Evolutionary conservation across 2,888 invertebrate species (phyloP).

Genomic region (Sylvicola cinctus): DNA sequence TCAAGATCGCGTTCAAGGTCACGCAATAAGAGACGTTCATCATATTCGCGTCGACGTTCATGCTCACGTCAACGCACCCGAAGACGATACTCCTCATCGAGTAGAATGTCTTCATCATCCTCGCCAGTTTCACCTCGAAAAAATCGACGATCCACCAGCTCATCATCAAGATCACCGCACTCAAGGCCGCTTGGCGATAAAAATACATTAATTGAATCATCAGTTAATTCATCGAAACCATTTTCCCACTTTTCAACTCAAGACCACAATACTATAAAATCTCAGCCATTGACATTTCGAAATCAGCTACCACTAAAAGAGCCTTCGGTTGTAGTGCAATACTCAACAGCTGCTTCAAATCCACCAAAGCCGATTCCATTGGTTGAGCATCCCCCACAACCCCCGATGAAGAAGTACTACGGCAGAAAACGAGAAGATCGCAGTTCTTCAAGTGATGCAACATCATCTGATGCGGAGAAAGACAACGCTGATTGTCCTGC

Average conservation of each 20-base stretch:
- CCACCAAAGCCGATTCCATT: background rate
- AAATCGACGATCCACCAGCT: background rate
- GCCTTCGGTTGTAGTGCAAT: background rate
- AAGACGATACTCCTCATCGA: constrained; percentile 1
- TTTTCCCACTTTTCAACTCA: background rate
- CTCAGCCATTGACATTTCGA: background rate
- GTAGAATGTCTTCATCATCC: background rate
- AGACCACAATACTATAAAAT: constrained; percentile 1
- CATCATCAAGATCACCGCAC: constrained; percentile 9
- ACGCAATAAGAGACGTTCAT: constrained; percentile 1
- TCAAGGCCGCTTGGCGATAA: constrained; percentile 15
- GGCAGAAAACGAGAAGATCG: constrained; percentile 33
- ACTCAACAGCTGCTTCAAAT: background rate
- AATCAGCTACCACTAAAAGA: constrained; percentile 1
- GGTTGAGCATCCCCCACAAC: constrained; percentile 10
- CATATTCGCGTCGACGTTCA: background rate
- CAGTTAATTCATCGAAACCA: constrained; percentile 5
- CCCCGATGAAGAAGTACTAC: constrained; percentile 32
- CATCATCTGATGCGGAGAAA: constrained; percentile 16
- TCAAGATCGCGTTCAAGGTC: constrained; percentile 11
- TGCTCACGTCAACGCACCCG: background rate
- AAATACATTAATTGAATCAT: constrained; percentile 21
- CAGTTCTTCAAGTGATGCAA: constrained; percentile 26
- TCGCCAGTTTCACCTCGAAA: background rate
- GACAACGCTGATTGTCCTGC: constrained; percentile 12